Percentiles rank a stretch among this genome's conserved stretches.
phyloP scores from a whole-genome alignment of 2,888 invertebrate species.

The Andrena praecox region DNA sequence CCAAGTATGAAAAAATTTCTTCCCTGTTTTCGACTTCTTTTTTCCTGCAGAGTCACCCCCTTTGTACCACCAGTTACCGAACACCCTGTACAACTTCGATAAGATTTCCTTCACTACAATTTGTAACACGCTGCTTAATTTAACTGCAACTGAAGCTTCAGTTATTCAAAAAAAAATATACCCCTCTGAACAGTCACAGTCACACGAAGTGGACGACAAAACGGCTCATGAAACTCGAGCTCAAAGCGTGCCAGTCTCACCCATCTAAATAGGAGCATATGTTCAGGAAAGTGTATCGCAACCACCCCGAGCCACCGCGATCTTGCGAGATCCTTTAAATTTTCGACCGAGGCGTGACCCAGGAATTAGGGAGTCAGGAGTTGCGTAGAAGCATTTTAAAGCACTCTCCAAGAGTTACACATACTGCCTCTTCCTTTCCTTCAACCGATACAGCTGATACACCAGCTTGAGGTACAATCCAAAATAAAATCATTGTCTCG shows the following conservation, averaged over 20 bases:
- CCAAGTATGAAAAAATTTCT: no score
- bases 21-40: no score
- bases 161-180: no score
- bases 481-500: not conserved
- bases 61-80: no score
- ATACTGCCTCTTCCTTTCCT: no score
- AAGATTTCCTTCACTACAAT: no score
- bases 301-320: conserved; percentile 14
- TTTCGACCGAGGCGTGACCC: conserved; percentile 69
- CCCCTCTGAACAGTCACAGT: no score
- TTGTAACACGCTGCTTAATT: no score
- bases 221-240: conserved; percentile 63
- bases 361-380: conserved; percentile 69
- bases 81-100: no score
- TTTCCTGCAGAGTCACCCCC: no score
- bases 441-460: no score
- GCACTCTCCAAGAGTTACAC: not conserved
- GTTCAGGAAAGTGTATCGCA: conserved; percentile 31
- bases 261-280: conserved; percentile 66
- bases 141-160: no score
- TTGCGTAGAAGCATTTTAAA: conserved; percentile 31
- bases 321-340: conserved; percentile 63
- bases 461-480: not conserved
- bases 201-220: not conserved
- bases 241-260: conserved; percentile 64